phyloP scores from a whole-genome alignment of 1,140 invertebrate species.

The Saccostrea echinata region DNA sequence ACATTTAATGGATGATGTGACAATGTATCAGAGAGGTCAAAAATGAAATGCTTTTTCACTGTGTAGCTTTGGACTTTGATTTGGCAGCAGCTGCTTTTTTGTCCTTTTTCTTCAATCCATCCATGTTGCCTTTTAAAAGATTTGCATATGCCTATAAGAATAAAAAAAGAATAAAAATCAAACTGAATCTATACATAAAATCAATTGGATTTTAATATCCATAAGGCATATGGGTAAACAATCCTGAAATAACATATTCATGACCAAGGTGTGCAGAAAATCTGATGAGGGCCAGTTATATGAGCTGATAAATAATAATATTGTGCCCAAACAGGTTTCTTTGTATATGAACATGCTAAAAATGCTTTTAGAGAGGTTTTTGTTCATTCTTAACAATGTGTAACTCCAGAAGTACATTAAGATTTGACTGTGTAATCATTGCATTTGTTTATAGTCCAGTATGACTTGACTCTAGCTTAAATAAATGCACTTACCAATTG shows the following conservation, averaged over 20 bases:
- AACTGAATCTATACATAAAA: neutral
- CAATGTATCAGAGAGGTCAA: neutral
- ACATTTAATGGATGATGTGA: neutral
- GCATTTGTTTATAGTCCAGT: no score
- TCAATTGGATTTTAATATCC: neutral
- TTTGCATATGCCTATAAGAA: conserved; percentile 86
- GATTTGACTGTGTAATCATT: no score
- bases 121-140: conserved; percentile 91
- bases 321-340: no score
- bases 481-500: conserved; percentile 82
- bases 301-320: no score
- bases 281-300: no score
- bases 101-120: conserved; percentile 91
- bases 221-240: neutral
- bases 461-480: no score
- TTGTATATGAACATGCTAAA: no score
- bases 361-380: no score
- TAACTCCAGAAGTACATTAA: no score
- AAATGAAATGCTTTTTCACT: conserved; percentile 28
- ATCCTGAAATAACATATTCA: neutral
- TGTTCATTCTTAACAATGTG: no score
- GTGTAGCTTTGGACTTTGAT: conserved; percentile 85
- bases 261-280: no score
- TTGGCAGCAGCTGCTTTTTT: conserved; percentile 81
- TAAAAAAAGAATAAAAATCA: conserved; percentile 15